These are phyloP conservation scores for Thera obeliscata DNA, from an alignment of 2,888 invertebrate species.

Conservation along the genomic window DNA sequence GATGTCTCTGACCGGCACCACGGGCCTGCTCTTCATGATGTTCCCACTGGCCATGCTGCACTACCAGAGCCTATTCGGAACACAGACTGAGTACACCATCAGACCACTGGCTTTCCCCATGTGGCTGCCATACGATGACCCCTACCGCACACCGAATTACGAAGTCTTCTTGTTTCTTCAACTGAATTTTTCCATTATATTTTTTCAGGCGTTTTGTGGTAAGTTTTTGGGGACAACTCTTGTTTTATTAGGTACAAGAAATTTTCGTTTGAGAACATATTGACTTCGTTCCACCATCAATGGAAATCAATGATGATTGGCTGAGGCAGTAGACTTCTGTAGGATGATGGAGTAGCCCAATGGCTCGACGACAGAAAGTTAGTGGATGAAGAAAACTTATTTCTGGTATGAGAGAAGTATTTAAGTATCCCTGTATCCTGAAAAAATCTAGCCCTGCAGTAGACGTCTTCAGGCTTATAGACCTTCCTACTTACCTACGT, in stretches of 20 bases:
- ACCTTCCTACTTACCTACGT: no score
- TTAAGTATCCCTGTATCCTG: no score
- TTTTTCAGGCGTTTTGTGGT: slow-evolving; percentile 60
- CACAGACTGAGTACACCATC: slow-evolving; percentile 54
- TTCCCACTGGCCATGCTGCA: slow-evolving; percentile 50
- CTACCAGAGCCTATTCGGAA: slow-evolving; percentile 58
- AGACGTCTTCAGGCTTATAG: no score
- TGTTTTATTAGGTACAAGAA: background rate
- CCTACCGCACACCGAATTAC: slow-evolving; percentile 66
- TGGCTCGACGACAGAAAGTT: no score
- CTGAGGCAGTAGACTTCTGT: no score
- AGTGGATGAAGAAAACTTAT: no score
- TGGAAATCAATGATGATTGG: no score
- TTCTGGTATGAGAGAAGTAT: no score
- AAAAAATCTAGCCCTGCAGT: no score
- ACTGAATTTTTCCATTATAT: slow-evolving; percentile 41
- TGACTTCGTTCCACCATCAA: no score
- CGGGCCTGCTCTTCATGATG: slow-evolving; percentile 45
- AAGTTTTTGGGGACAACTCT: slow-evolving; percentile 35
- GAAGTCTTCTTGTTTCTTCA: slow-evolving; percentile 59
- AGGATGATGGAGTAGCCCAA: no score
- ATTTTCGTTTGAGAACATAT: no score
- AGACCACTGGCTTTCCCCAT: slow-evolving; percentile 65
- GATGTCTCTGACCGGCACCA: slow-evolving; percentile 46
- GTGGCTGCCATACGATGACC: slow-evolving; percentile 67